These are phyloP conservation scores for Platycheirus rosarum DNA, from an alignment of 2,888 invertebrate species.

Conservation along the genomic window DNA sequence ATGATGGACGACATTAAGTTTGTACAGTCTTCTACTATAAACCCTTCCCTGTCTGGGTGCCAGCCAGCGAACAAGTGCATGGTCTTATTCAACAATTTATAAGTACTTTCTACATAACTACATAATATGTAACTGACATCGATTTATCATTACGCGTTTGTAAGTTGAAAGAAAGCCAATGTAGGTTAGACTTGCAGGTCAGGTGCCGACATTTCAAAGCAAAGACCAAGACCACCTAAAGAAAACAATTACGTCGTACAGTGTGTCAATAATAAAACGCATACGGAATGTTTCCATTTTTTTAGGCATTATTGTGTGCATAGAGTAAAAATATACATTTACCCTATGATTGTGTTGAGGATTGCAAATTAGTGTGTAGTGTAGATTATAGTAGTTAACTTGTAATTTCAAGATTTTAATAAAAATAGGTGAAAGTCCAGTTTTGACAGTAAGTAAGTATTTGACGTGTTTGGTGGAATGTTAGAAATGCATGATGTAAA, in stretches of 20 bases:
- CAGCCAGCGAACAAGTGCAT: neutral
- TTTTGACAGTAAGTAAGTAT: too few relatives aligned
- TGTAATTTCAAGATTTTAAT: too few relatives aligned
- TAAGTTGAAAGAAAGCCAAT: slow-evolving; percentile 36
- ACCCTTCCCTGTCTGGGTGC: neutral
- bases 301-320: too few relatives aligned
- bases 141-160: slow-evolving; percentile 46
- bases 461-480: too few relatives aligned
- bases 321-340: too few relatives aligned
- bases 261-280: too few relatives aligned
- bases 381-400: too few relatives aligned
- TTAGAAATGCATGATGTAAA: too few relatives aligned
- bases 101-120: neutral
- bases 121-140: slow-evolving; percentile 42
- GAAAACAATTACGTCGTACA: slow-evolving; percentile 1
- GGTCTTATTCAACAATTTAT: slow-evolving; percentile 16
- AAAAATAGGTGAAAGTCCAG: too few relatives aligned
- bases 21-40: neutral
- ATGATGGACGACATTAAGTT: slow-evolving; percentile 43
- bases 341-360: too few relatives aligned
- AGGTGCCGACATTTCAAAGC: slow-evolving; percentile 29
- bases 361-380: too few relatives aligned
- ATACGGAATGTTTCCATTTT: too few relatives aligned
- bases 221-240: slow-evolving; percentile 4
- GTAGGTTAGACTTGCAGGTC: slow-evolving; percentile 52